phyloP scores from a whole-genome alignment of 2,888 invertebrate species.

The Nomada fabriciana region DNA sequence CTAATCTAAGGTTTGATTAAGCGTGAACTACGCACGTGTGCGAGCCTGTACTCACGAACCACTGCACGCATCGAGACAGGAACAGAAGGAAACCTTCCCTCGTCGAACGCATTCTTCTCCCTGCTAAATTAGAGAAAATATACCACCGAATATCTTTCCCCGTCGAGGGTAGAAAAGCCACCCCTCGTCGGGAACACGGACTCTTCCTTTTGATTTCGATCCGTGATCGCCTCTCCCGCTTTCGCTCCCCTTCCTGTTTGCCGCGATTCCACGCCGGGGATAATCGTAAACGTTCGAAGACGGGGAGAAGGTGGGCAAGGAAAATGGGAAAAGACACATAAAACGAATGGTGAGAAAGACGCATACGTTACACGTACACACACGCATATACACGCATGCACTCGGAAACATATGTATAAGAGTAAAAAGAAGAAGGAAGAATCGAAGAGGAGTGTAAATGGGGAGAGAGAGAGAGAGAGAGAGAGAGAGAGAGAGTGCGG shows the following conservation, averaged over 20 bases:
- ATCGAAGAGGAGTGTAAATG: not conserved
- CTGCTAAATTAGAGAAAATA: not conserved
- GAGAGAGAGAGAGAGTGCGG: not conserved
- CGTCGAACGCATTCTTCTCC: slow-evolving; percentile 8
- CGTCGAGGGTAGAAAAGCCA: not conserved
- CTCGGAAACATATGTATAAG: slow-evolving; percentile 1
- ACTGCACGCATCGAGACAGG: not conserved
- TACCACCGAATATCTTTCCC: slow-evolving; percentile 12
- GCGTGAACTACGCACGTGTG: slow-evolving; percentile 25
- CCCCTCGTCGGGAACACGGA: not conserved
- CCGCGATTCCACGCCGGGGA: slow-evolving; percentile 10
- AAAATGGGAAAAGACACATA: not conserved
- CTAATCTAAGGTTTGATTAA: not conserved
- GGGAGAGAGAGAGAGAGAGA: not conserved
- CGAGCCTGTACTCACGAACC: not conserved
- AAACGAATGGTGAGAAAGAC: slow-evolving; percentile 5
- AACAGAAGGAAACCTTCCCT: not conserved
- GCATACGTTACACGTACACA: slow-evolving; percentile 35
- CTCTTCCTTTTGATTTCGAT: slow-evolving; percentile 35
- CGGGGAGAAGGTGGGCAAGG: not conserved
- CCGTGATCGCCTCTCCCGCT: not conserved
- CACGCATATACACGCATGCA: slow-evolving; percentile 27
- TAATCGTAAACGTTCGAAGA: slow-evolving; percentile 8
- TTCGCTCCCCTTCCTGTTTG: slow-evolving; percentile 4
- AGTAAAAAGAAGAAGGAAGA: not conserved